Percentiles rank a stretch among this genome's conserved stretches.
Evolutionary conservation across 2,797 vertebrate genomes (phyloP).

Genomic region (Sphenopsis melanotis): DNA sequence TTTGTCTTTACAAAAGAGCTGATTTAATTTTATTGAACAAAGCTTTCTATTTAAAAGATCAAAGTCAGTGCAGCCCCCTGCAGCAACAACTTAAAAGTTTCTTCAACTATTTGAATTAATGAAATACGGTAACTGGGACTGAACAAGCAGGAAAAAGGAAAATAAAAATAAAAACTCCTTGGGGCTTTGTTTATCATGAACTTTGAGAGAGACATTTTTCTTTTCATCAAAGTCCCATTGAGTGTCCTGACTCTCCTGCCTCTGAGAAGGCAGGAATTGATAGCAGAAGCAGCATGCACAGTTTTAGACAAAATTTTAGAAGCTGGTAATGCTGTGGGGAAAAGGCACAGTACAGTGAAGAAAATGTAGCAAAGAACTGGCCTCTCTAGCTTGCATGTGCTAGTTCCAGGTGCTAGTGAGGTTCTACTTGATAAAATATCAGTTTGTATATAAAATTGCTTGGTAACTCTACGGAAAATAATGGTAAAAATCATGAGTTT

Average conservation of each 20-base stretch:
- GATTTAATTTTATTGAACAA: slow-evolving; percentile 35
- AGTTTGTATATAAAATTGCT: background rate
- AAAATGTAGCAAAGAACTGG: background rate
- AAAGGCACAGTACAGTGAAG: background rate
- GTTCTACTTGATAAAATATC: background rate
- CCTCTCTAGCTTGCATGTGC: background rate
- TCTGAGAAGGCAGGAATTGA: background rate
- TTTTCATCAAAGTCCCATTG: background rate
- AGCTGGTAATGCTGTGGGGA: background rate
- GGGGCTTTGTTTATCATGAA: background rate
- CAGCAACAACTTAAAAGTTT: slow-evolving; percentile 18
- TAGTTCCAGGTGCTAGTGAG: background rate
- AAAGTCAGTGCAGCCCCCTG: slow-evolving; percentile 15
- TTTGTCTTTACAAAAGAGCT: slow-evolving; percentile 11
- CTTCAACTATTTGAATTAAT: slow-evolving; percentile 13
- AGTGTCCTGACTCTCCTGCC: background rate
- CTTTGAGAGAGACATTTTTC: background rate
- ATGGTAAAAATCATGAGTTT: background rate
- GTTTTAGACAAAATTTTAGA: background rate
- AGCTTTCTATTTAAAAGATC: slow-evolving; percentile 51
- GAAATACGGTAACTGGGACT: background rate
- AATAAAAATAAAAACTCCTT: background rate
- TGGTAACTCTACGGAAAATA: background rate
- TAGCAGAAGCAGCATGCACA: background rate
- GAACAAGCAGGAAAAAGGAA: background rate